These are phyloP conservation scores for Callipepla squamata DNA, from an alignment of 2,113 vertebrate genomes.

Conservation along the genomic window DNA sequence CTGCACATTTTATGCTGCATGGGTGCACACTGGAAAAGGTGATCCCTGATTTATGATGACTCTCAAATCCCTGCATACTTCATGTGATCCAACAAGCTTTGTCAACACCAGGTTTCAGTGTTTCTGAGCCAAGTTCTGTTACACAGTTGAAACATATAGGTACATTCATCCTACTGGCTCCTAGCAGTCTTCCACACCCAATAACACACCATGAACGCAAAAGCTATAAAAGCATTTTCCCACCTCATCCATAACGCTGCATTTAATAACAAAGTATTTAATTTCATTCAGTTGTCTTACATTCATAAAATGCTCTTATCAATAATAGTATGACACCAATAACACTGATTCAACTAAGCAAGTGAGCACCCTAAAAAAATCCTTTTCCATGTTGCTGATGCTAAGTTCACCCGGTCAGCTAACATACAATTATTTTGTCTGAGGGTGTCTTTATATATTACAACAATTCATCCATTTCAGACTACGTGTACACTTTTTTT, in stretches of 20 bases:
- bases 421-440: neutral
- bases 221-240: neutral
- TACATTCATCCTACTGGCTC: neutral
- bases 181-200: neutral
- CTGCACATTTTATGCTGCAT: neutral
- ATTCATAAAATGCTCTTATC: neutral
- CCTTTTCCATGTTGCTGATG: neutral
- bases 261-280: neutral
- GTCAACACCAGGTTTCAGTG: neutral
- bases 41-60: neutral
- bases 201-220: neutral
- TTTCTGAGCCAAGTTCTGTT: neutral
- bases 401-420: neutral
- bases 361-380: neutral
- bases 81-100: accelerated
- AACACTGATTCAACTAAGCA: neutral
- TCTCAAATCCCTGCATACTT: neutral
- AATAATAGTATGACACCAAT: neutral
- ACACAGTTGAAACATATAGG: neutral
- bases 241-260: neutral
- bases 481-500: neutral
- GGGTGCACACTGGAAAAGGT: neutral
- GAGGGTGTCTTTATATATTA: neutral
- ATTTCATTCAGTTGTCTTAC: neutral
- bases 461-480: neutral